phyloP scores from a whole-genome alignment of 2,797 vertebrate species.

The Australoheros facetus region DNA sequence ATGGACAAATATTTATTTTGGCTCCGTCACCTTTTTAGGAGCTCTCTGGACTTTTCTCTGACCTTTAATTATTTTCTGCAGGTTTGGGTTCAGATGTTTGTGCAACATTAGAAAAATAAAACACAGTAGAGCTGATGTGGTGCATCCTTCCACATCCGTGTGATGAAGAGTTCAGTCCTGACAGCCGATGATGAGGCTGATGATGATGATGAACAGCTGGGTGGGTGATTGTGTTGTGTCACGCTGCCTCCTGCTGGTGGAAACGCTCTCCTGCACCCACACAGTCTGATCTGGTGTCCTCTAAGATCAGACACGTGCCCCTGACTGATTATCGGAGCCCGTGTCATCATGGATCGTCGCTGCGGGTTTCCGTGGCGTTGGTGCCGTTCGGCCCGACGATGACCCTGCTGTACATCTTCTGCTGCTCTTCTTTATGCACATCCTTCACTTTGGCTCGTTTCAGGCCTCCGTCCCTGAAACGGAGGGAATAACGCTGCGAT shows the following conservation, averaged over 20 bases:
- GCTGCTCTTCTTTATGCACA: constrained; percentile 88
- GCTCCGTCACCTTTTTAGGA: too few relatives aligned
- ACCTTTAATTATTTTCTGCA: too few relatives aligned
- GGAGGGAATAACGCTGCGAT: not conserved
- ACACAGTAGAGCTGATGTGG: not conserved
- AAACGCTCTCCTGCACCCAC: not conserved
- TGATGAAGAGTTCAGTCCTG: not conserved
- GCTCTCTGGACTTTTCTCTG: too few relatives aligned
- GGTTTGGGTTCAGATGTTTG: not conserved
- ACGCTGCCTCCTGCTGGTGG: constrained; percentile 71
- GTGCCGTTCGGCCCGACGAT: constrained; percentile 76
- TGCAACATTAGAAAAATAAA: not conserved
- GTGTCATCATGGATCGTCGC: not conserved
- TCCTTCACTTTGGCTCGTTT: constrained; percentile 93
- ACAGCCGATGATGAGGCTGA: not conserved
- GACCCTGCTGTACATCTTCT: constrained; percentile 96
- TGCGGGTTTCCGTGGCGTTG: not conserved
- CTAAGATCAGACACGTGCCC: not conserved
- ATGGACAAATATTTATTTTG: not conserved
- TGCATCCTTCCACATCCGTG: not conserved
- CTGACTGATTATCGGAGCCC: not conserved
- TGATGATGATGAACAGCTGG: not conserved
- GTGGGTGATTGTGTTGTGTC: constrained; percentile 10
- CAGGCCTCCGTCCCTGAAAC: constrained; percentile 90
- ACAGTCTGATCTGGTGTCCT: not conserved